A percentile compares a stretch with the other conserved stretches of the same genome.
Evolutionary conservation across 1,140 invertebrate species (phyloP).

Genomic region (Cecropterus lyciades): DNA sequence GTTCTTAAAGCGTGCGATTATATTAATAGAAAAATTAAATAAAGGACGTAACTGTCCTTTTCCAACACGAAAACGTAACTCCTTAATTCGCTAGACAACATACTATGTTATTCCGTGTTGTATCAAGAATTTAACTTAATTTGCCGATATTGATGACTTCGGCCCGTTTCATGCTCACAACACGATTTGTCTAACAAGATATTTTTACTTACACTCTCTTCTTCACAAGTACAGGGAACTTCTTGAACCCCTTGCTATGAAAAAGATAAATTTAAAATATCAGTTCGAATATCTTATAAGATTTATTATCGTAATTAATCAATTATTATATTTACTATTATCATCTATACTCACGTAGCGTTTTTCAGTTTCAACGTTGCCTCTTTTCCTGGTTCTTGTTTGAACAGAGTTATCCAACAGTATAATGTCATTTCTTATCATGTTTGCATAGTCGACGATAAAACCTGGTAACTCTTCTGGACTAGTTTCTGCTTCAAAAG

Average conservation of each 20-base stretch:
- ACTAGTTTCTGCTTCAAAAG: slow-evolving; percentile 49
- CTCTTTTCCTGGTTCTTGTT: slow-evolving; percentile 70
- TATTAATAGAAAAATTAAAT: too few relatives aligned
- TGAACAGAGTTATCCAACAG: slow-evolving; percentile 72
- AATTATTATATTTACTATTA: background rate
- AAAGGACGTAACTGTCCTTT: too few relatives aligned
- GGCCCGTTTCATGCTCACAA: too few relatives aligned
- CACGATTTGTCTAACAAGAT: too few relatives aligned
- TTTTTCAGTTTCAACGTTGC: slow-evolving; percentile 62
- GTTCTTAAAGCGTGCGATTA: too few relatives aligned
- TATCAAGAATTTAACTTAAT: too few relatives aligned
- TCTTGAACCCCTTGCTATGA: slow-evolving; percentile 54
- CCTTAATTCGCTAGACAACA: too few relatives aligned
- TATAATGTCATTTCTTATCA: slow-evolving; percentile 73
- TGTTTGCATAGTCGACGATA: slow-evolving; percentile 71
- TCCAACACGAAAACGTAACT: too few relatives aligned
- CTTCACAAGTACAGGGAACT: slow-evolving; percentile 61
- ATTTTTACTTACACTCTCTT: slow-evolving; percentile 50
- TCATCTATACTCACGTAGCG: slow-evolving; percentile 54
- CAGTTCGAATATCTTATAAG: too few relatives aligned
- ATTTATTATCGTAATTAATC: too few relatives aligned
- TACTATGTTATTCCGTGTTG: too few relatives aligned
- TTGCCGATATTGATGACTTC: too few relatives aligned
- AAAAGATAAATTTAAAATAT: slow-evolving; percentile 20
- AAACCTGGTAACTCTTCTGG: slow-evolving; percentile 62